phyloP scores from a whole-genome alignment of 2,113 vertebrate genomes.

The Seriola aureovittata region DNA sequence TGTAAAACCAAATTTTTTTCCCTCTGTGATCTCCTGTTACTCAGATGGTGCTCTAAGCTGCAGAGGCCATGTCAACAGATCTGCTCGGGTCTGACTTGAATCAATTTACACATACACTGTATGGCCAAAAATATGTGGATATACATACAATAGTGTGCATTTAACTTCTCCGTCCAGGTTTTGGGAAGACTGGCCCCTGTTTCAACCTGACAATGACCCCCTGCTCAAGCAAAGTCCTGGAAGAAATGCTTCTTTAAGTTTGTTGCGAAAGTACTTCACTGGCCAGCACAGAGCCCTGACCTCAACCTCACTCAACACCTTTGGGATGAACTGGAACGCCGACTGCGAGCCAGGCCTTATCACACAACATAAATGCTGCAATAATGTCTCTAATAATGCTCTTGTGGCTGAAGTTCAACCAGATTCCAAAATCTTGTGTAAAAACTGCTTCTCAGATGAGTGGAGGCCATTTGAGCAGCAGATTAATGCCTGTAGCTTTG shows the following conservation, averaged over 20 bases:
- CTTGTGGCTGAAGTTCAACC: constrained; percentile 11
- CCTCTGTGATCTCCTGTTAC: not conserved
- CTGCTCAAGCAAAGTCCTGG: not conserved
- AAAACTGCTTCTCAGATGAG: constrained; percentile 15
- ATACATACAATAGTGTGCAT: not conserved
- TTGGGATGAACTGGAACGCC: not conserved
- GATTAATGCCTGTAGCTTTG: not conserved
- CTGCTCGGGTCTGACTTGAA: not conserved
- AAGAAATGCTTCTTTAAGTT: not conserved
- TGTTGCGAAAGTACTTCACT: not conserved
- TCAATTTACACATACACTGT: not conserved
- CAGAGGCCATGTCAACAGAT: not conserved
- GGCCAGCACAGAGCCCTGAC: not conserved
- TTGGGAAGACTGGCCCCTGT: not conserved
- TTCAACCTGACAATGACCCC: not conserved
- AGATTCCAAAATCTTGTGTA: constrained; percentile 15
- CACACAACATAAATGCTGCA: not conserved
- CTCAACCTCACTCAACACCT: constrained; percentile 16
- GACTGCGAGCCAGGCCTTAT: constrained; percentile 10
- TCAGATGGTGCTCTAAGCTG: not conserved
- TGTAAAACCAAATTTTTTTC: not conserved
- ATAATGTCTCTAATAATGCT: constrained; percentile 8
- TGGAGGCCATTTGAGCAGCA: not conserved
- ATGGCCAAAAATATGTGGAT: not conserved
- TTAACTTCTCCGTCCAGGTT: not conserved